Conservation (phyloP, 2,888 invertebrate genomes). For the Volucella inanis region DNA sequence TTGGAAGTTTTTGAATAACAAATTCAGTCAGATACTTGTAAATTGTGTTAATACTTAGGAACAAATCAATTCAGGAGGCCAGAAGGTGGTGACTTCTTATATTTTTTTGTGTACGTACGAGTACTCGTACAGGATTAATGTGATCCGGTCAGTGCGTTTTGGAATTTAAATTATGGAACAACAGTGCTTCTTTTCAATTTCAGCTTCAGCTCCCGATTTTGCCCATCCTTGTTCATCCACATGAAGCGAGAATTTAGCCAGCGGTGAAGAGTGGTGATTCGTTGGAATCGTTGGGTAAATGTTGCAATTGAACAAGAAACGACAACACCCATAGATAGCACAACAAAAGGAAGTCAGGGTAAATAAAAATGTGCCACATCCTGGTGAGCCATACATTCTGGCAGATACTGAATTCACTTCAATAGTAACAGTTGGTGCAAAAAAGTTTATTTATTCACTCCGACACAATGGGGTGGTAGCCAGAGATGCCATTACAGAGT, state of each 20-base stretch:
- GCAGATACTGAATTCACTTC: conserved; percentile 31
- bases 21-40: conserved; percentile 34
- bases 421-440: conserved; percentile 11
- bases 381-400: conserved; percentile 1
- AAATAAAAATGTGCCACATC: conserved; percentile 31
- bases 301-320: conserved; percentile 55
- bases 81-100: conserved; percentile 10
- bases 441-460: conserved; percentile 63
- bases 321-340: conserved; percentile 21
- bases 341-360: conserved; percentile 36
- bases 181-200: background rate
- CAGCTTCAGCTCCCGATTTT: background rate
- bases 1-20: conserved; percentile 22
- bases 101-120: background rate
- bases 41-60: conserved; percentile 36
- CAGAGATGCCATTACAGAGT: no score
- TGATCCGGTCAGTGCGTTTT: conserved; percentile 53
- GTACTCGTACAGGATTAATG: conserved; percentile 10
- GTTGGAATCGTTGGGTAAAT: conserved; percentile 38
- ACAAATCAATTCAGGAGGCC: conserved; percentile 14
- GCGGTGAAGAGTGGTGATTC: conserved; percentile 29
- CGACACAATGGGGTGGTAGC: background rate
- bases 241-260: conserved; percentile 17
- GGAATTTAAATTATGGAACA: conserved; percentile 64
- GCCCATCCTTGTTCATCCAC: background rate